Evolutionary conservation across 92 coral and sea anemone species (phyloP).

Genomic region (Isaurus tuberculatus): DNA sequence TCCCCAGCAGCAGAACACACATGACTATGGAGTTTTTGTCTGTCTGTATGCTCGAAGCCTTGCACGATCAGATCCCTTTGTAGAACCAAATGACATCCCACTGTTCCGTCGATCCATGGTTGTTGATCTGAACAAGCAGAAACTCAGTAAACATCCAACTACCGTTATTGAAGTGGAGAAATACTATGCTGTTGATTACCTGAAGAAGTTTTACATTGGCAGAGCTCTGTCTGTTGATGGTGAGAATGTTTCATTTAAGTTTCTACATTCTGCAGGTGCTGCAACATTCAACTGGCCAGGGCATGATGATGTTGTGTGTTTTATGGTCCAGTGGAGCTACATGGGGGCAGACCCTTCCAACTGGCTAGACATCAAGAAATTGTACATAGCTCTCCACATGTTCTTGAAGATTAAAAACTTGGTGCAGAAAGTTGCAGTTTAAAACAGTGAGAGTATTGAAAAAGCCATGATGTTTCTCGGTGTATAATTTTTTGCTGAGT

Average conservation of each 20-base stretch:
- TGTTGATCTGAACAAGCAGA: constrained; percentile 40
- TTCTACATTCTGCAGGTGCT: constrained; percentile 1
- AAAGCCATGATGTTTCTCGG: background rate
- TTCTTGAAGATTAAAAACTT: background rate
- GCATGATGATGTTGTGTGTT: constrained; percentile 17
- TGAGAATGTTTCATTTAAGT: constrained; percentile 12
- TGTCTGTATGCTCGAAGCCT: constrained; percentile 26
- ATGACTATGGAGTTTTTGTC: constrained; percentile 23
- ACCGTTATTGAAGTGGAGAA: constrained; percentile 16
- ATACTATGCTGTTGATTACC: constrained; percentile 52
- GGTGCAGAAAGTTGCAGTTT: background rate
- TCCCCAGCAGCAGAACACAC: constrained; percentile 24
- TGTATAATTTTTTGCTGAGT: background rate
- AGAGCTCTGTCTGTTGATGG: constrained; percentile 45
- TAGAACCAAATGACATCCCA: constrained; percentile 30
- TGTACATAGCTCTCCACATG: constrained; percentile 18
- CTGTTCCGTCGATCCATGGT: constrained; percentile 28
- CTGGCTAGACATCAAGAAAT: constrained; percentile 15
- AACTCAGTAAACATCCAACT: constrained; percentile 47
- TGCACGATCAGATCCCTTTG: constrained; percentile 20
- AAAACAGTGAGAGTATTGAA: constrained; percentile 5
- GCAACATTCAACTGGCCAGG: constrained; percentile 21
- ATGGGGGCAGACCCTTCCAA: constrained; percentile 5
- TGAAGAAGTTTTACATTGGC: constrained; percentile 48
- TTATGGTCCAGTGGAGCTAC: constrained; percentile 24